These are phyloP conservation scores for Epicauta chinensis DNA, from an alignment of 1,140 invertebrate species.

Conservation along the genomic window DNA sequence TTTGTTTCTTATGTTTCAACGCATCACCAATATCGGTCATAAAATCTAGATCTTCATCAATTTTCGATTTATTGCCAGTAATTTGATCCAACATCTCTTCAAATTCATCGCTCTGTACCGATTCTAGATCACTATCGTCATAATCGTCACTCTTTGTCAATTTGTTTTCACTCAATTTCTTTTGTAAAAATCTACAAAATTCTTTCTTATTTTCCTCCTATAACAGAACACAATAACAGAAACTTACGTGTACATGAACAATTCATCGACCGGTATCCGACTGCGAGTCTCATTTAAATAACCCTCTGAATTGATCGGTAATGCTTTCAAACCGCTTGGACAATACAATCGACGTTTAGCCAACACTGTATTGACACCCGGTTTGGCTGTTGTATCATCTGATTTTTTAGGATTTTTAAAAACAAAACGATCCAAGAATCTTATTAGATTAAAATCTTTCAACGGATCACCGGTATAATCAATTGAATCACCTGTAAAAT, in stretches of 20 bases:
- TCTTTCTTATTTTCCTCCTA: constrained; percentile 9
- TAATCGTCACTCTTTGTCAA: constrained; percentile 37
- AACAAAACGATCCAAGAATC: constrained; percentile 91
- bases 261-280: constrained; percentile 74
- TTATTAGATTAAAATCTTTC: constrained; percentile 80
- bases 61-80: constrained; percentile 42
- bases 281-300: constrained; percentile 64
- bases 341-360: constrained; percentile 55
- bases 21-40: constrained; percentile 48
- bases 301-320: constrained; percentile 60
- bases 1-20: constrained; percentile 37
- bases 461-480: constrained; percentile 88
- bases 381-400: constrained; percentile 38
- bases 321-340: constrained; percentile 53
- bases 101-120: constrained; percentile 86
- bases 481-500: constrained; percentile 57
- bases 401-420: constrained; percentile 92
- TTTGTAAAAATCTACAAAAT: constrained; percentile 47
- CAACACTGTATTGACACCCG: constrained; percentile 49
- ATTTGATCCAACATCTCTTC: constrained; percentile 70
- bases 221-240: constrained; percentile 4
- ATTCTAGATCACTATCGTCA: constrained; percentile 60
- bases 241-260: constrained; percentile 67
- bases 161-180: constrained; percentile 38
- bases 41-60: constrained; percentile 51